These are phyloP conservation scores for Neosilurus mollespiculum DNA, from an alignment of 2,797 vertebrate species.

Conservation along the genomic window DNA sequence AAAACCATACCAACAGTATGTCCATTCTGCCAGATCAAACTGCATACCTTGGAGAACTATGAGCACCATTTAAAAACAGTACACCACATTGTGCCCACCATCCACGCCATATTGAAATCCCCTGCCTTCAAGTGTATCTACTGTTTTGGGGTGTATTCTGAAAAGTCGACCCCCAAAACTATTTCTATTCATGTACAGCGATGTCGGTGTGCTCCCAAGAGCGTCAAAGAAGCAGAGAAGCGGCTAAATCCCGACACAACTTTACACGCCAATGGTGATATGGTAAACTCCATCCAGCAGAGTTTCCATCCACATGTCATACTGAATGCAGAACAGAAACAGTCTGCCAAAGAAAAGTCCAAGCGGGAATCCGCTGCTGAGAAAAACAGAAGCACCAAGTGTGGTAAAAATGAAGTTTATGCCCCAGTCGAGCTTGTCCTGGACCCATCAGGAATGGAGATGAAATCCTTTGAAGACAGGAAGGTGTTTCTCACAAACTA, in stretches of 20 bases:
- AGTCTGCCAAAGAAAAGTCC: constrained; percentile 39
- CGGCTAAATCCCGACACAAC: constrained; percentile 56
- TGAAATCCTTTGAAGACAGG: constrained; percentile 74
- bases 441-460: constrained; percentile 73
- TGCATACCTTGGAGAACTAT: constrained; percentile 69
- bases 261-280: constrained; percentile 33
- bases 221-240: constrained; percentile 63
- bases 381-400: constrained; percentile 62
- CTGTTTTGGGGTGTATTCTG: constrained; percentile 86
- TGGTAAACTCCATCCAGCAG: constrained; percentile 32
- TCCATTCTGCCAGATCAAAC: constrained; percentile 78
- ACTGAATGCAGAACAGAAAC: constrained; percentile 33
- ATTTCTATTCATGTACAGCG: constrained; percentile 83
- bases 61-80: constrained; percentile 79
- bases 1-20: constrained; percentile 66
- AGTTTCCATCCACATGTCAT: constrained; percentile 40
- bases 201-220: constrained; percentile 82
- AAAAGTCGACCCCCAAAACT: constrained; percentile 80
- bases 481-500: constrained; percentile 81
- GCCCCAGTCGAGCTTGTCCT: constrained; percentile 68
- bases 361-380: constrained; percentile 66
- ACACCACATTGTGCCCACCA: constrained; percentile 84
- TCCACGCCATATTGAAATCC: constrained; percentile 82
- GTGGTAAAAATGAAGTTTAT: constrained; percentile 48
- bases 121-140: constrained; percentile 89